phyloP scores from a whole-genome alignment of 2,113 vertebrate species.

The Prionailurus viverrinus region DNA sequence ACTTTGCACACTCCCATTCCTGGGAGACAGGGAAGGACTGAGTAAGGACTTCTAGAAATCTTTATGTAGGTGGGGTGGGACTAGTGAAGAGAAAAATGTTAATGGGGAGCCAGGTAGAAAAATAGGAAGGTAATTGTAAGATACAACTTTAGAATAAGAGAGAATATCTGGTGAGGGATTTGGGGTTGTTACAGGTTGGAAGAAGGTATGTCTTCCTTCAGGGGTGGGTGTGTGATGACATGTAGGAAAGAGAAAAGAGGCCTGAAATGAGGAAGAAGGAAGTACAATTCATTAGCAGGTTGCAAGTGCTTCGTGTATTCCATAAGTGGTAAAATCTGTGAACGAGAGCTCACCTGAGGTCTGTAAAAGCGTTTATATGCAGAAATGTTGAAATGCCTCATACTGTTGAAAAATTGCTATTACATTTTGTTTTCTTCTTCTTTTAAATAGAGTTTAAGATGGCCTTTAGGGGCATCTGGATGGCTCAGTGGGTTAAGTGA shows the following conservation, averaged over 20 bases:
- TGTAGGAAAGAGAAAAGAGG: not conserved
- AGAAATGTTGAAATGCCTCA: not conserved
- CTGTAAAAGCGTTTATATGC: not conserved
- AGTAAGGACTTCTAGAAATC: not conserved
- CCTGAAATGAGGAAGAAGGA: not conserved
- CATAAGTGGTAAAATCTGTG: not conserved
- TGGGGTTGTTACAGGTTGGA: not conserved
- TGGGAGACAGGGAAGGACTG: not conserved
- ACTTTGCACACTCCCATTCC: not conserved
- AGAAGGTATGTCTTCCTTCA: not conserved
- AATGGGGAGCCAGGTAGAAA: not conserved
- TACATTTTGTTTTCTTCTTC: not conserved
- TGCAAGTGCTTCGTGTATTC: not conserved
- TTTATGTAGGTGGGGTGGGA: too few species aligned
- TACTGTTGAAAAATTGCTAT: not conserved
- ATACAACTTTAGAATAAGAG: not conserved
- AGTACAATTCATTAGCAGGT: not conserved
- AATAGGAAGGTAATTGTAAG: not conserved
- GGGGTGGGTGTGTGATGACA: not conserved
- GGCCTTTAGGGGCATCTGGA: not conserved
- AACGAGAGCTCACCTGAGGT: not conserved
- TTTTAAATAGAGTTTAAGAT: slow-evolving; percentile 11
- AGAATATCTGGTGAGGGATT: not conserved
- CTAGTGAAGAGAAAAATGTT: not conserved
- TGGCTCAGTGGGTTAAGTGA: too few species aligned